Evolutionary conservation across 2,888 invertebrate species (phyloP).

Genomic region (Himalopsyche kuldschensis): DNA sequence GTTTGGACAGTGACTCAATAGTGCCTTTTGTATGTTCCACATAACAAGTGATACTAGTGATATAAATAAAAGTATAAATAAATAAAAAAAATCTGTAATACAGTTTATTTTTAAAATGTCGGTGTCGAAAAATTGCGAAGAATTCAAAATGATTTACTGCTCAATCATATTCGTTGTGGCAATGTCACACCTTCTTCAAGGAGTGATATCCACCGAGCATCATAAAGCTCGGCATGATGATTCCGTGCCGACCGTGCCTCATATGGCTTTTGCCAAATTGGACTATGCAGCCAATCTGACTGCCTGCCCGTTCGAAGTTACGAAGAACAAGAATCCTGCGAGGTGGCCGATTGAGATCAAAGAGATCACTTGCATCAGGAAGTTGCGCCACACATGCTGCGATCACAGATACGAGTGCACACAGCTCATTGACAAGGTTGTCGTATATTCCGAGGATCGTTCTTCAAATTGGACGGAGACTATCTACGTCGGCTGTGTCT

Average conservation of each 20-base stretch:
- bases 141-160: background rate
- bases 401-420: conserved; percentile 14
- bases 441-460: conserved; percentile 3
- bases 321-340: conserved; percentile 11
- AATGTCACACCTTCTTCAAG: background rate
- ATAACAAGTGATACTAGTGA: background rate
- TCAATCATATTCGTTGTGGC: background rate
- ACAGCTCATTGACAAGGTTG: conserved; percentile 14
- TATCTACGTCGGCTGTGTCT: conserved; percentile 27
- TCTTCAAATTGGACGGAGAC: background rate
- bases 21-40: background rate
- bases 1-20: background rate
- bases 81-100: no score
- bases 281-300: conserved; percentile 14
- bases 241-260: background rate
- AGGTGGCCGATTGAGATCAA: conserved; percentile 24
- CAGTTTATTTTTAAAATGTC: background rate
- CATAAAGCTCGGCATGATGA: background rate
- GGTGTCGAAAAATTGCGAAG: background rate
- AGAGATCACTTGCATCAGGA: conserved; percentile 11
- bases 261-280: background rate
- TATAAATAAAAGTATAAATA: background rate
- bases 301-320: conserved; percentile 20
- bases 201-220: background rate
- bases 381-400: conserved; percentile 5